Evolutionary conservation across 2,113 vertebrate species (phyloP), one percentile per base, ranked within the genome.

Genomic region (Tricholaema leucomelas): DNA sequence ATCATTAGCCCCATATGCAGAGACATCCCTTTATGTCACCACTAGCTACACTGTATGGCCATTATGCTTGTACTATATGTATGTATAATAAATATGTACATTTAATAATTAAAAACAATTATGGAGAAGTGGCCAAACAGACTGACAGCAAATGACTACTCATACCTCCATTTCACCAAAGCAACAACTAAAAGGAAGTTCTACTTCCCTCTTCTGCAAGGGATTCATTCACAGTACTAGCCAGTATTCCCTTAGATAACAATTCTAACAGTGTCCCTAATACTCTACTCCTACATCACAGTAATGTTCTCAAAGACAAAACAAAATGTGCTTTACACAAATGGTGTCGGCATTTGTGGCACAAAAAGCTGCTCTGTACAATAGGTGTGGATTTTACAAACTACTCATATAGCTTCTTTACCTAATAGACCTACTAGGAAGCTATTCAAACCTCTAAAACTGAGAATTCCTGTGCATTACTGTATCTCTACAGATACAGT

Each of bases 121-220:
- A 64, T 38, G 15, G 46, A 52, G 67, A 87, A 87, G 79, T 33
- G 36, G 81, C 40, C 71, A 74, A 92, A 80, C 23, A 55, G 50
- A 55, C 67, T 80, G 63, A 21, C 52, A 64, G 59, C 40, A 89
- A 93, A 21, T 55, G 21, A n/a, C 33, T 61, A 72, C 55, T 73
- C 3, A 0, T 61, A n/a, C 40, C 42, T 70, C 42, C n/a, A 14
- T 75, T 31, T 87, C 54, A 42, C n/a, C 27, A n/a, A 35, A 65
- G 58, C 66, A 95, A 93, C 12, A 73, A 87, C 38, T 40, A 71
- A 84, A 88, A 64, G 38, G 77, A 94, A 92, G 87, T 81, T 74
- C 66, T 48, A 61, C 59, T 92, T 92, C 87, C 66, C 25, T 93
- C 31, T 89, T 70, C 71, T 33, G 31, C 38, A 69, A 31, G 63